A percentile compares a stretch with the other conserved stretches of the same genome.
phyloP scores from a whole-genome alignment of 2,113 vertebrate species.

The Dasyprocta punctata region DNA sequence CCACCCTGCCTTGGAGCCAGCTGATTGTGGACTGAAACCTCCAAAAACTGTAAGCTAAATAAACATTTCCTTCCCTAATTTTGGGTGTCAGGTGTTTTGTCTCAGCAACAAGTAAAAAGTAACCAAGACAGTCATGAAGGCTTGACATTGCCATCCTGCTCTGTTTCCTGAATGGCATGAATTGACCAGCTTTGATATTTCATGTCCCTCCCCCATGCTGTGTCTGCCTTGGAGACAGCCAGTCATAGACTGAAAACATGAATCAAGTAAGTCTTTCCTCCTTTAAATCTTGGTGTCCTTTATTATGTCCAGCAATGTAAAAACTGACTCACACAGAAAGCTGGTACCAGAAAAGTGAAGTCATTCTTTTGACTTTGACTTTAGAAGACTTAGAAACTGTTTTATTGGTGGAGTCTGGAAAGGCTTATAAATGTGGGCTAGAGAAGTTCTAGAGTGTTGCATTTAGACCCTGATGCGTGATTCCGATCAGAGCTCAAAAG shows the following conservation, averaged over 20 bases:
- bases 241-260: neutral
- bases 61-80: no score
- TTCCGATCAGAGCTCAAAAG: neutral
- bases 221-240: neutral
- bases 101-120: no score
- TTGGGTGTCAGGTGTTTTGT: no score
- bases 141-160: neutral
- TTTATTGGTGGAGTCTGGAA: neutral
- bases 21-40: no score
- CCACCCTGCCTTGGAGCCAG: no score
- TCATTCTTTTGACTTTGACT: neutral
- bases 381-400: neutral
- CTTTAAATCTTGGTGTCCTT: neutral
- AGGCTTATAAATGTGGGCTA: neutral
- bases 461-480: neutral
- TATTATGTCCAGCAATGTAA: neutral
- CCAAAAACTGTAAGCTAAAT: no score
- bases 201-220: neutral
- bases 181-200: neutral
- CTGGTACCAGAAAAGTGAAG: neutral
- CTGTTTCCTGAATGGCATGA: neutral
- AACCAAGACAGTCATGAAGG: no score
- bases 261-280: neutral
- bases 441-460: neutral
- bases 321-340: neutral